Evolutionary conservation across 2,797 vertebrate genomes (phyloP).

Genomic region (Chaunax sp.): DNA sequence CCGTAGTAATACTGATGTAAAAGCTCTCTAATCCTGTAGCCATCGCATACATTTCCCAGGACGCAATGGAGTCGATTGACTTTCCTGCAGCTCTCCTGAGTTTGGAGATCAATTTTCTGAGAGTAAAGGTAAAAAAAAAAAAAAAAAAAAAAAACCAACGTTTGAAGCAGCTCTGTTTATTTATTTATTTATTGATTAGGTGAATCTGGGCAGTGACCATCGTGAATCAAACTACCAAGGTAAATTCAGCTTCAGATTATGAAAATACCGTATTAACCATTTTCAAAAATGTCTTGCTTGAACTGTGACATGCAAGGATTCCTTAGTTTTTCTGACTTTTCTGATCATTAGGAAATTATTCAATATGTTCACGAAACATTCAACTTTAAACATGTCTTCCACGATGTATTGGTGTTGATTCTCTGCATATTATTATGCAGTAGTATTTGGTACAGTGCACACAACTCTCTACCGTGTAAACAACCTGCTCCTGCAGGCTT

Average conservation of each 20-base stretch:
- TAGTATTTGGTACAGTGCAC: constrained; percentile 42
- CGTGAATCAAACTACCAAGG: too few relatives aligned
- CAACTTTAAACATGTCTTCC: constrained; percentile 17
- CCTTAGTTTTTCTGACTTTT: not conserved
- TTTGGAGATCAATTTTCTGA: constrained; percentile 39
- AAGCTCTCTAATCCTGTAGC: too few relatives aligned
- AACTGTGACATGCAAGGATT: not conserved
- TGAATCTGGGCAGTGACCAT: too few relatives aligned
- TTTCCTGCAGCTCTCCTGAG: constrained; percentile 30
- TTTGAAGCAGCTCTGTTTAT: too few relatives aligned
- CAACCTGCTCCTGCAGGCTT: constrained; percentile 55
- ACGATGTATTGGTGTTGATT: constrained; percentile 1
- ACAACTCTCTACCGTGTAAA: constrained; percentile 50
- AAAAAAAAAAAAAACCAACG: too few relatives aligned
- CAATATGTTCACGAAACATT: constrained; percentile 6
- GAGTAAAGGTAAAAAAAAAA: too few relatives aligned
- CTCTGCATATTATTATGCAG: constrained; percentile 29
- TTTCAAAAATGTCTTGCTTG: too few relatives aligned
- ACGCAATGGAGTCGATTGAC: constrained; percentile 50
- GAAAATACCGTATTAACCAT: too few relatives aligned
- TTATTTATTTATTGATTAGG: too few relatives aligned
- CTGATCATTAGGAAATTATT: not conserved
- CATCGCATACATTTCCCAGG: constrained; percentile 62
- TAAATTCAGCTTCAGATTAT: too few relatives aligned
- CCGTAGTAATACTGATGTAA: too few relatives aligned